Evolutionary conservation across 2,797 vertebrate species (phyloP).

Genomic region (Sebastes oblongus): DNA sequence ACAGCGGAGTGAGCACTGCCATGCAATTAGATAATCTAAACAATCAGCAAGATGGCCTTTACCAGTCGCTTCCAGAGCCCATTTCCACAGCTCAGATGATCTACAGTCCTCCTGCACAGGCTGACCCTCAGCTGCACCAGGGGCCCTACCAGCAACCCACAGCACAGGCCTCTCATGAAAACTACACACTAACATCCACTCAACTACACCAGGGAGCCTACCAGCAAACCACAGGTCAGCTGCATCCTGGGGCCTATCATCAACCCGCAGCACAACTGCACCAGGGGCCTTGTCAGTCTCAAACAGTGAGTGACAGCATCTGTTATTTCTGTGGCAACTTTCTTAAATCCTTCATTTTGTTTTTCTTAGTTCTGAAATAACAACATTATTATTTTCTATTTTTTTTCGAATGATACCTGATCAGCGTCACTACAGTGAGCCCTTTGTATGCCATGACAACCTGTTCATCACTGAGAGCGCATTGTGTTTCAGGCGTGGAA

Average conservation of each 20-base stretch:
- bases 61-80: constrained; percentile 85
- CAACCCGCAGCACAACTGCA: constrained; percentile 66
- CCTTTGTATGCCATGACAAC: constrained; percentile 57
- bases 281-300: constrained; percentile 70
- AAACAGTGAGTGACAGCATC: constrained; percentile 73
- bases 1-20: constrained; percentile 86
- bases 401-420: constrained; percentile 36
- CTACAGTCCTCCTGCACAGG: constrained; percentile 85
- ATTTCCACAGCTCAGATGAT: constrained; percentile 81
- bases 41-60: constrained; percentile 89
- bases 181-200: constrained; percentile 47
- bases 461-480: constrained; percentile 38
- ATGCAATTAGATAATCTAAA: constrained; percentile 88
- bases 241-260: constrained; percentile 62
- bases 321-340: background rate
- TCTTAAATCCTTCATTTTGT: background rate
- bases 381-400: constrained; percentile 34
- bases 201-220: constrained; percentile 70
- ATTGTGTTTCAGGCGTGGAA: constrained; percentile 60
- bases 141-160: constrained; percentile 67
- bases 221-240: constrained; percentile 62
- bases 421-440: constrained; percentile 72
- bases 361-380: constrained; percentile 35
- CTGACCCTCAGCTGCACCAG: constrained; percentile 62
- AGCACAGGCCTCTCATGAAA: constrained; percentile 60